phyloP scores from a whole-genome alignment of 64 coral and sea anemone genomes.

The Montipora efflorescens region DNA sequence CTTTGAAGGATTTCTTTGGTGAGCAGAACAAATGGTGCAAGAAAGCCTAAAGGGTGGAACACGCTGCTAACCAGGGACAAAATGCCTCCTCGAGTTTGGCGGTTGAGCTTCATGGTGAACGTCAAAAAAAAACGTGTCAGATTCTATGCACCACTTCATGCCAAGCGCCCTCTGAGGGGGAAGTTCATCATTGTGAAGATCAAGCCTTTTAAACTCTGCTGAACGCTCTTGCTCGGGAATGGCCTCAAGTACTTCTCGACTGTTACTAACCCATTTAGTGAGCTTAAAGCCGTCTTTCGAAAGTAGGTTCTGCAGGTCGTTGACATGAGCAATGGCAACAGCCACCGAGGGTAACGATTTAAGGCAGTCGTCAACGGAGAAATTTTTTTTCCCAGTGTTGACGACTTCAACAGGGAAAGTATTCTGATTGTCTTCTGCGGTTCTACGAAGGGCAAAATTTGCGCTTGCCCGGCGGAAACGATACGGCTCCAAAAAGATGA shows the following conservation, averaged over 20 bases:
- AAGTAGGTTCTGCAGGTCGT: neutral
- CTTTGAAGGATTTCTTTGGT: no score
- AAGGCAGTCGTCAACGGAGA: slow-evolving; percentile 68
- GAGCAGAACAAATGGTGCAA: no score
- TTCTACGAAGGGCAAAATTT: slow-evolving; percentile 39
- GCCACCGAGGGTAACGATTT: neutral
- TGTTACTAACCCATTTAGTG: slow-evolving; percentile 40
- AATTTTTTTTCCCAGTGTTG: slow-evolving; percentile 34
- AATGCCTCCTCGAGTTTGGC: no score
- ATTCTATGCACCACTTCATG: no score
- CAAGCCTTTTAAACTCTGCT: slow-evolving; percentile 32
- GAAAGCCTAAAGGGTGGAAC: no score
- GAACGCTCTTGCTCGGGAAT: slow-evolving; percentile 31
- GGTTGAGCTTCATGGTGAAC: no score
- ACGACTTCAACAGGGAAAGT: neutral
- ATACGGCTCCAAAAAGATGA: slow-evolving; percentile 59
- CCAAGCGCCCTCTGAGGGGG: neutral
- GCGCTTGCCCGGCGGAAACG: slow-evolving; percentile 45
- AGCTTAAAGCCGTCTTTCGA: slow-evolving; percentile 42
- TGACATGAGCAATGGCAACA: slow-evolving; percentile 6
- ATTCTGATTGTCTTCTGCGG: neutral
- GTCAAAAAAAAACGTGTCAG: no score
- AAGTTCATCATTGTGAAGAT: slow-evolving; percentile 41
- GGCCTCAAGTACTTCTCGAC: neutral
- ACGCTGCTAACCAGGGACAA: no score